phyloP scores from a whole-genome alignment of 2,888 invertebrate species.

The Zeuzera pyrina region DNA sequence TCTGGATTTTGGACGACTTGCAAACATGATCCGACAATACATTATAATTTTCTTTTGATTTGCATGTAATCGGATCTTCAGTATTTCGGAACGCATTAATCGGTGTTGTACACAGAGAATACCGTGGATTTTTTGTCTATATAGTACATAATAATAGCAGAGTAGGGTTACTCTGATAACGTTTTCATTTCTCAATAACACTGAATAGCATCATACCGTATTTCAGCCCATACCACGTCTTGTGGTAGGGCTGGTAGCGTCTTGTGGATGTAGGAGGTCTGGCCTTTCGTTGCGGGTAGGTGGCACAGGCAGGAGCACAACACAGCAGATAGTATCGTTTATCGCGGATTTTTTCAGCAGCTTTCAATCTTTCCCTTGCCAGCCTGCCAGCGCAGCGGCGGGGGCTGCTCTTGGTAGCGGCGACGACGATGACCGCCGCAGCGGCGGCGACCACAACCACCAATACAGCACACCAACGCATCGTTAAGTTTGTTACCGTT shows the following conservation, averaged over 20 bases:
- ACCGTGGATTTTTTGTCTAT: too few relatives aligned
- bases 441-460: constrained; percentile 22
- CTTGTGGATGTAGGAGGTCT: constrained; percentile 28
- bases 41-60: constrained; percentile 17
- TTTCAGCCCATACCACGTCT: constrained; percentile 58
- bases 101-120: too few relatives aligned
- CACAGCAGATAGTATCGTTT: constrained; percentile 55
- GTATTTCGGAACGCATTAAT: too few relatives aligned
- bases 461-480: constrained; percentile 36
- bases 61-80: constrained; percentile 20
- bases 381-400: constrained; percentile 53
- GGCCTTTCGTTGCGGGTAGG: constrained; percentile 26
- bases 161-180: too few relatives aligned
- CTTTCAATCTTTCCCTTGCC: constrained; percentile 57
- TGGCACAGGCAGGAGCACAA: constrained; percentile 45
- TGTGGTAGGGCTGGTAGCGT: constrained; percentile 58
- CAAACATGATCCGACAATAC: constrained; percentile 9
- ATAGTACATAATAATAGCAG: too few relatives aligned
- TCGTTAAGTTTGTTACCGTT: too few relatives aligned
- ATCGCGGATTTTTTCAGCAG: constrained; percentile 60
- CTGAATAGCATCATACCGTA: too few relatives aligned
- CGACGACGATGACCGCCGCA: constrained; percentile 20
- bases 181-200: too few relatives aligned
- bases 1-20: constrained; percentile 27
- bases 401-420: constrained; percentile 23